Percentiles rank a stretch among this genome's conserved stretches.
Evolutionary conservation across 2,888 invertebrate genomes (phyloP).

Genomic region (Spodoptera exigua): DNA sequence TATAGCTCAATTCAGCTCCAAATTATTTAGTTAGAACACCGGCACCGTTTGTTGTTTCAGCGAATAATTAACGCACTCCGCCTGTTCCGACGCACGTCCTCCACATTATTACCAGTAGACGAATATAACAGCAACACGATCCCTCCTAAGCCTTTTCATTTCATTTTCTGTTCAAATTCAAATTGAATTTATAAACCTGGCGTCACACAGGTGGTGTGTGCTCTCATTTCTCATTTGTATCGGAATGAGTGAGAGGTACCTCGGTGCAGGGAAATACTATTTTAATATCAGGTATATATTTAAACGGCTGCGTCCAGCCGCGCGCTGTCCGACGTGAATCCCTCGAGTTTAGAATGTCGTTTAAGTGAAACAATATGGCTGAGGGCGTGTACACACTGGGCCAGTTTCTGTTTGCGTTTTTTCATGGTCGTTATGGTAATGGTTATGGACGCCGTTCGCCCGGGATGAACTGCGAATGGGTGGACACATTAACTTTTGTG

Average conservation of each 20-base stretch:
- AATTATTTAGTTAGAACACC: neutral
- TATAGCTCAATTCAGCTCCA: neutral
- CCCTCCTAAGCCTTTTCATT: constrained; percentile 15
- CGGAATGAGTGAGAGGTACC: neutral
- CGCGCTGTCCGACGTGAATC: constrained; percentile 38
- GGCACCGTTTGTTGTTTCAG: neutral
- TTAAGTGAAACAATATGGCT: constrained; percentile 55
- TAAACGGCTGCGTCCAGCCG: constrained; percentile 15
- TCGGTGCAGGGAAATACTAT: constrained; percentile 4
- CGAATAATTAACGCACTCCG: neutral
- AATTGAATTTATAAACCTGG: constrained; percentile 34
- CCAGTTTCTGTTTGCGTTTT: constrained; percentile 24
- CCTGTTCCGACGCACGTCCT: neutral
- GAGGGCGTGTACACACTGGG: constrained; percentile 20
- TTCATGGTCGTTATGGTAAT: constrained; percentile 42
- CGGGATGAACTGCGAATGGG: constrained; percentile 38
- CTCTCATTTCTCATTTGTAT: constrained; percentile 20
- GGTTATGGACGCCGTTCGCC: constrained; percentile 40
- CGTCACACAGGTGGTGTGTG: constrained; percentile 12
- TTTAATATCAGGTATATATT: constrained; percentile 32
- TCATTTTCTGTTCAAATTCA: constrained; percentile 26
- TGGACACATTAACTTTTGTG: constrained; percentile 41
- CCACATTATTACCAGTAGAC: constrained; percentile 2
- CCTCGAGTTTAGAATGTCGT: constrained; percentile 52
- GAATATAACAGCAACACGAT: neutral